Evolutionary conservation across 2,888 invertebrate species (phyloP), one percentile per base, ranked within the genome.

Genomic region (Chymomyza amoena): DNA sequence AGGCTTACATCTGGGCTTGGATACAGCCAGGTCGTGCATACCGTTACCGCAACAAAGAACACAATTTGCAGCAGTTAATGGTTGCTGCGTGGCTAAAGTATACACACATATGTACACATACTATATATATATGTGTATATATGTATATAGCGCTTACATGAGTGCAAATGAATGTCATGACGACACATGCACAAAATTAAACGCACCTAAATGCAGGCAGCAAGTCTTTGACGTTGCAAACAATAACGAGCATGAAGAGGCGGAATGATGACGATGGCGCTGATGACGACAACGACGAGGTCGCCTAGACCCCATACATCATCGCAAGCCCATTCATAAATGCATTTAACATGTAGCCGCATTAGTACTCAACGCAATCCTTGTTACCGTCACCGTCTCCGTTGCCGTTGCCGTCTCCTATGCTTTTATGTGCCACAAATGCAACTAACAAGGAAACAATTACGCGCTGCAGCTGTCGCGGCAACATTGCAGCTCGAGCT

Each of bases 361-460:
- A 67, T 83, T 61, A 64, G 72, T 36, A 61, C 36, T 59, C 65
- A 60, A 50, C 60, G 64, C 68, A 60, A 28, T 50, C 61, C 64
- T 59, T 45, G 57, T 61, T 25, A 32, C 56, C 18, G 56, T 52
- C 32, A 16, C 18, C 15, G 39, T 16, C n/a, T 54, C 56, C 18
- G 54, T 36, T 10, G 39, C 56, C 18, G 54, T 36, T 10, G 39
- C 45, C 28, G 28, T 45, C 20, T 13, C 64, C 68, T 70, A 80
- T 45, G 32, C 32, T 32, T 32, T 32, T 77, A 87, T 87, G 85
- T 84, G 88, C 78, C 77, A 57, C 82, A 80, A 81, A 79, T 77
- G 77, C 73, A 82, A 77, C 88, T 86, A 85, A 89, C 89, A 85
- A 86, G 84, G 84, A 89, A 85, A 85, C 84, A 89, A 85, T 85